A percentile compares a stretch with the other conserved stretches of the same genome.
These are phyloP conservation scores for Calliopsis andreniformis DNA, from an alignment of 1,140 invertebrate genomes.

Conservation along the genomic window DNA sequence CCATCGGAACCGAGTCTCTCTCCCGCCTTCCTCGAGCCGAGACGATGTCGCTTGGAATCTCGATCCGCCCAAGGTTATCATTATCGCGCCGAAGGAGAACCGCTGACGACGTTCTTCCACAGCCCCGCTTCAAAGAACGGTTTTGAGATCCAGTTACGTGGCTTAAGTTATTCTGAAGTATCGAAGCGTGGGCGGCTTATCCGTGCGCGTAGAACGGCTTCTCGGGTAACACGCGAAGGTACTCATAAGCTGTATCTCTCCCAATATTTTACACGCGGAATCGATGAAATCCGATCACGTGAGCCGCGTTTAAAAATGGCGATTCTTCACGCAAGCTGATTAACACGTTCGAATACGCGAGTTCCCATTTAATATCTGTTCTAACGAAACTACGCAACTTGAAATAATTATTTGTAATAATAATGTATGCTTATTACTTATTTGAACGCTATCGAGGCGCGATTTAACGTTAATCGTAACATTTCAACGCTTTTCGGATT, in stretches of 20 bases:
- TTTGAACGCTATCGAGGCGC: no score
- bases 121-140: conserved; percentile 29
- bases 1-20: conserved; percentile 25
- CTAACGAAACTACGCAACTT: no score
- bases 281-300: not conserved
- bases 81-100: conserved; percentile 13
- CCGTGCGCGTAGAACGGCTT: not conserved
- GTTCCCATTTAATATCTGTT: no score
- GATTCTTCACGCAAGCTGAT: no score
- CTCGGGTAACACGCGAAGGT: conserved; percentile 28
- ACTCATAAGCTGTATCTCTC: conserved; percentile 18
- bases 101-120: conserved; percentile 2
- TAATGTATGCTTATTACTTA: no score
- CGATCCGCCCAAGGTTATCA: conserved; percentile 41
- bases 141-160: conserved; percentile 44
- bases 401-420: no score
- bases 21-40: not conserved
- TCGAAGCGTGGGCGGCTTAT: conserved; percentile 38
- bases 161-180: conserved; percentile 46
- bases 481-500: no score
- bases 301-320: no score
- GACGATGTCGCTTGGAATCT: conserved; percentile 38
- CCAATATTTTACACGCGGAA: not conserved
- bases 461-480: no score
- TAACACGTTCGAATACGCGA: no score